A percentile compares a stretch with the other conserved stretches of the same genome.
Conservation (phyloP, 2,113 vertebrate genomes). For the Neolamprologus tretocephalus region DNA sequence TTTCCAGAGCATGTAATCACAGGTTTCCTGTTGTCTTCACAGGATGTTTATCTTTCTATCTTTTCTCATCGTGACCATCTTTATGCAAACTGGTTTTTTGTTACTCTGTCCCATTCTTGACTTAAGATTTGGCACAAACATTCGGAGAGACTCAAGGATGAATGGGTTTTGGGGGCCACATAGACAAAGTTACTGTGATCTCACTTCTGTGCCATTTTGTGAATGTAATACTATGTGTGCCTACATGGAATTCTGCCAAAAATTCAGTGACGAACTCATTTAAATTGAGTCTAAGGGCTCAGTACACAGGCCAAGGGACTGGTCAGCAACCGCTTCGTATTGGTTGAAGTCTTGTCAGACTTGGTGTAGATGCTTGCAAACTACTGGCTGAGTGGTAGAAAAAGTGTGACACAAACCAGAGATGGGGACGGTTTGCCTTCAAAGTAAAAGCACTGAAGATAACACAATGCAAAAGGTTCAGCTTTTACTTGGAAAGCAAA, state of each 20-base stretch:
- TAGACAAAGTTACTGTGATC: background rate
- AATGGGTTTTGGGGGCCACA: background rate
- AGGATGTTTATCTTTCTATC: background rate
- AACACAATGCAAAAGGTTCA: background rate
- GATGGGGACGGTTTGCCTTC: background rate
- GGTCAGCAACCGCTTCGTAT: background rate
- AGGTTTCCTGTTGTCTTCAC: slow-evolving; percentile 5
- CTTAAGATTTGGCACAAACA: background rate
- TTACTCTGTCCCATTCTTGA: background rate
- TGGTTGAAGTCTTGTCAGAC: background rate
- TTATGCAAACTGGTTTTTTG: background rate
- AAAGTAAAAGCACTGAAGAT: background rate
- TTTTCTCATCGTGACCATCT: background rate
- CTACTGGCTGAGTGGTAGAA: background rate
- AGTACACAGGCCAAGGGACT: background rate
- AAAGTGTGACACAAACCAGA: background rate
- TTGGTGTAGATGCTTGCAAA: background rate
- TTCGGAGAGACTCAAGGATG: background rate
- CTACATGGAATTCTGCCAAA: background rate
- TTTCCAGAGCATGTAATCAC: background rate
- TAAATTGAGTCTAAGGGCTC: background rate
- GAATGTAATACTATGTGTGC: background rate
- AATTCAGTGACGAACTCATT: background rate
- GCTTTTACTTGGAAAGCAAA: background rate
- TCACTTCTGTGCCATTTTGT: background rate